Conservation (phyloP, 2,113 vertebrate species). For the Syrrhaptes paradoxus region DNA sequence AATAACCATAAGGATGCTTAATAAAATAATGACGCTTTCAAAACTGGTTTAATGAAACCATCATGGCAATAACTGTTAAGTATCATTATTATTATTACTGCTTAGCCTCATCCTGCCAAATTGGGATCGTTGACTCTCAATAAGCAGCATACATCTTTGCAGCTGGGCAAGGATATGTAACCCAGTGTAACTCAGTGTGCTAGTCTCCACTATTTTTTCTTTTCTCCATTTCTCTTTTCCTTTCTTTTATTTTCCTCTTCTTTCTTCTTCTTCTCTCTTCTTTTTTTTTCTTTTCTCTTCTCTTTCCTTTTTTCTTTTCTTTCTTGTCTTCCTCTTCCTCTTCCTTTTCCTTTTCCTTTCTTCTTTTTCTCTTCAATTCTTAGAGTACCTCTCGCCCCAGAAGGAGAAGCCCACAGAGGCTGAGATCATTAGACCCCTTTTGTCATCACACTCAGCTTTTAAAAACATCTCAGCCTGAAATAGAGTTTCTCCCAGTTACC, state of each 20-base stretch:
- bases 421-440: neutral
- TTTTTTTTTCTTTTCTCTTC: too few relatives aligned
- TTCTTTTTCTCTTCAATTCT: neutral
- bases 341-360: too few relatives aligned
- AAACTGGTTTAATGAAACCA: neutral
- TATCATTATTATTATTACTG: neutral
- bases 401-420: neutral
- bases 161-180: neutral
- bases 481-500: neutral
- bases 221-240: neutral
- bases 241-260: too few relatives aligned
- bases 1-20: slow-evolving; percentile 20
- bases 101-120: slow-evolving; percentile 10
- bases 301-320: too few relatives aligned
- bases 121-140: neutral
- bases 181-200: neutral
- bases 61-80: neutral
- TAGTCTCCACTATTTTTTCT: neutral
- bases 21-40: slow-evolving; percentile 8
- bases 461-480: neutral
- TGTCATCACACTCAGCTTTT: neutral
- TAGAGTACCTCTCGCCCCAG: neutral
- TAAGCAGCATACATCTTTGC: neutral
- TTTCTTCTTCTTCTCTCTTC: too few relatives aligned
- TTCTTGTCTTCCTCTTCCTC: too few relatives aligned